Evolutionary conservation across 2,113 vertebrate species (phyloP), one percentile per base, ranked within the genome.

Genomic region (Gadus macrocephalus): DNA sequence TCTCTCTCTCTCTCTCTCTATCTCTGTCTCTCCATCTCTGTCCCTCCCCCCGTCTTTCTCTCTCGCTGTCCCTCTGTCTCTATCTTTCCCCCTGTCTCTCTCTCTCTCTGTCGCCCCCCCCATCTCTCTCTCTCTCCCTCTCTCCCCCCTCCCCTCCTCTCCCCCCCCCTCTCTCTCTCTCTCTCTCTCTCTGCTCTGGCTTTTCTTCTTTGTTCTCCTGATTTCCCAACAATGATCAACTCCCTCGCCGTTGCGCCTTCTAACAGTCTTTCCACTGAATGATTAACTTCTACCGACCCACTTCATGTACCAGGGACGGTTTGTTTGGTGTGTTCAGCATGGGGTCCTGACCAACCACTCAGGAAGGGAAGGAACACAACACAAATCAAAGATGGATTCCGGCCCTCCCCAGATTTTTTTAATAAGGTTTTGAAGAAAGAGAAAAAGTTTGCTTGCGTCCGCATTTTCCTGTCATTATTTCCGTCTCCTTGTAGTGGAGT

Each of bases 401-500:
- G 63, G 19, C 55, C 20, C 31, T 60, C 7, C 63, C 49, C 65
- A 49, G 0, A 25, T 66, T 25, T 25, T 25, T 77, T 71, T 42
- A 42, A 75, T 64, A 68, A 62, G 53, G 69, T 82, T 73, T 80
- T 67, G 82, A 70, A 17, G 79, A 82, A 81, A 49, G 9, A 49
- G 2, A 49, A 9, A 49, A 49, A 49, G 55, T 58, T 83, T 22
- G 67, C 78, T 72, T 72, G 70, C 75, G 80, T 81, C 76, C 80
- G 77, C 77, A 64, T 68, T 75, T 80, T 77, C 75, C 79, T 69
- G 27, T 58, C 69, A 62, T 76, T 72, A 70, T 77, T 84, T 87
- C 81, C 81, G 82, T 79, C 70, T 73, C 71, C 79, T 64, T 74
- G 70, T 80, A 84, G 83, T 81, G 86, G 86, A 85, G 84, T 53